Percentiles rank a stretch among this genome's conserved stretches.
phyloP scores from a whole-genome alignment of 1,140 invertebrate species.

The Halyomorpha halys region DNA sequence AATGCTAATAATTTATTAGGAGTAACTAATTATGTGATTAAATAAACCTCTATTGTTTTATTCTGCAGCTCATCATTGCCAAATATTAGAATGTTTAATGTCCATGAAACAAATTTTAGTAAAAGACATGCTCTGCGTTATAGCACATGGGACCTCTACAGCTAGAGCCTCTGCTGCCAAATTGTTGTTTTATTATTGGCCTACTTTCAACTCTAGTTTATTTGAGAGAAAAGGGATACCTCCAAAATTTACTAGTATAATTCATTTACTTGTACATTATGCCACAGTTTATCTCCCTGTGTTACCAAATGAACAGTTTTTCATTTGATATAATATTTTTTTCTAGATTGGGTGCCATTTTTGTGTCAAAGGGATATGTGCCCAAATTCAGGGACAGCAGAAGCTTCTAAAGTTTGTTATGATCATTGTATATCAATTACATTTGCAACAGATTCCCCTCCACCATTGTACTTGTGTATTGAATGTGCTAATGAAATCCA shows the following conservation, averaged over 20 bases:
- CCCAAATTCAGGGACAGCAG: constrained; percentile 67
- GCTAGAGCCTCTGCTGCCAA: constrained; percentile 88
- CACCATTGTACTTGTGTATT: constrained; percentile 90
- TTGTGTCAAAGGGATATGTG: constrained; percentile 78
- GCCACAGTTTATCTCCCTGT: background rate
- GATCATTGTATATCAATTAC: constrained; percentile 76
- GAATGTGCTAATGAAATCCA: constrained; percentile 90
- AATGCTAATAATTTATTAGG: background rate
- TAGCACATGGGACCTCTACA: constrained; percentile 89
- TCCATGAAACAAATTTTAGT: constrained; percentile 77
- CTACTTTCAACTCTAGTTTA: constrained; percentile 88
- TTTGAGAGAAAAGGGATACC: constrained; percentile 82
- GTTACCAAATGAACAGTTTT: no score
- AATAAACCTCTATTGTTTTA: background rate
- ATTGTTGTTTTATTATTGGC: constrained; percentile 98
- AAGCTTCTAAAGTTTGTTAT: constrained; percentile 84
- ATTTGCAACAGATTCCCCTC: constrained; percentile 74
- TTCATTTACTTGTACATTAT: background rate
- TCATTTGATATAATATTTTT: constrained; percentile 21
- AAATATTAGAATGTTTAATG: constrained; percentile 90
- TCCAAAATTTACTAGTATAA: constrained; percentile 78
- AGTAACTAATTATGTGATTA: constrained; percentile 2
- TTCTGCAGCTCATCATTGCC: constrained; percentile 75
- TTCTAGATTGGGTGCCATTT: constrained; percentile 62
- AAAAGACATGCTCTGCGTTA: constrained; percentile 88